Conservation (phyloP, 2,888 invertebrate species). For the Digitonthophagus gazella region DNA sequence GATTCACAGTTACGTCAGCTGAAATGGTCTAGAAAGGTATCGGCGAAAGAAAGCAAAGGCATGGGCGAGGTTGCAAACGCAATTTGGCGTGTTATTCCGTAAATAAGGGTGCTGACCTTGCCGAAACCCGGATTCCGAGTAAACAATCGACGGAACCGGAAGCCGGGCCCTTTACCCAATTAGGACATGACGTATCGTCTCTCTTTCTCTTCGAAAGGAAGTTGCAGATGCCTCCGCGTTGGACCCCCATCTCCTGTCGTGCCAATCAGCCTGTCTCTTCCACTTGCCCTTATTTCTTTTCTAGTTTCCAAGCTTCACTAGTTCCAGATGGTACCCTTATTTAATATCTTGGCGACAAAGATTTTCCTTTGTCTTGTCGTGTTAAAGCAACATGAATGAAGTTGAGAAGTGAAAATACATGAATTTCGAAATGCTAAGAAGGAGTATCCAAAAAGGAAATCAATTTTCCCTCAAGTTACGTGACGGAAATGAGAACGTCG, state of each 20-base stretch:
- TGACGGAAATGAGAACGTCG: not conserved
- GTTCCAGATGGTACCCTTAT: too few species aligned
- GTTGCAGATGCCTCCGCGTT: not conserved
- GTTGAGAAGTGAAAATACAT: too few species aligned
- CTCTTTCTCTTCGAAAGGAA: not conserved
- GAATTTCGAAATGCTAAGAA: too few species aligned
- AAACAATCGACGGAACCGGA: constrained; percentile 16
- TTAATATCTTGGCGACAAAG: too few species aligned
- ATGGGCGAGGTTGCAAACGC: not conserved
- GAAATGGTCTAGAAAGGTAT: not conserved
- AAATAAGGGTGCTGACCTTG: constrained; percentile 10
- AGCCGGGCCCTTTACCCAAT: constrained; percentile 8
- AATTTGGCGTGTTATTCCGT: constrained; percentile 12
- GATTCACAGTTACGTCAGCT: not conserved
- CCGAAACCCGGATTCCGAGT: not conserved
- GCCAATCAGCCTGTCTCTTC: not conserved
- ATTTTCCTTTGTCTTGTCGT: too few species aligned
- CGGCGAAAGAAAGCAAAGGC: not conserved
- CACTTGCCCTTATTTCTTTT: not conserved
- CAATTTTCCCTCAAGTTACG: not conserved
- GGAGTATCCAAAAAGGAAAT: not conserved
- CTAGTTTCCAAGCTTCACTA: too few species aligned
- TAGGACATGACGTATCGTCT: constrained; percentile 8
- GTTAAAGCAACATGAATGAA: too few species aligned
- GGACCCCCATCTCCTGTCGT: not conserved